Evolutionary conservation across 37 sponge, comb jelly and placozoan species (phyloP).

Genomic region (Diacarnus erythraeanus): DNA sequence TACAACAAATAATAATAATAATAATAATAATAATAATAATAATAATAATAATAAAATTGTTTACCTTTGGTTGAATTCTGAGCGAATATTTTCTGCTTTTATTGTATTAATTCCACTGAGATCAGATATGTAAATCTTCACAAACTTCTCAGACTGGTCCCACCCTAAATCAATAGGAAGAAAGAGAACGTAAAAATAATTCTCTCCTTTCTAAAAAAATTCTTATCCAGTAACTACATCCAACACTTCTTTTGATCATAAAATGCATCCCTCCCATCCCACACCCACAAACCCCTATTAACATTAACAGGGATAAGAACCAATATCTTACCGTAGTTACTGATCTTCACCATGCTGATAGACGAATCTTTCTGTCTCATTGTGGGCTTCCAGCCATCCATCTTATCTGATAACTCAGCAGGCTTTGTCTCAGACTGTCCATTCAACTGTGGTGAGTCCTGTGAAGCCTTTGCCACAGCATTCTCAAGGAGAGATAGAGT

Average conservation of each 20-base stretch:
- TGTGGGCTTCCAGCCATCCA: not conserved
- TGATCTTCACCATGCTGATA: slow-evolving; percentile 29
- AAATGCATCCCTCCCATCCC: too few species aligned
- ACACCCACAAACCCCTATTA: too few species aligned
- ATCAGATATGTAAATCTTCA: slow-evolving; percentile 80
- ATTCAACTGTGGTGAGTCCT: not conserved
- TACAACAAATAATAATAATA: not conserved
- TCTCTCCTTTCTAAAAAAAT: too few species aligned
- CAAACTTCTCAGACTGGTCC: slow-evolving; percentile 86
- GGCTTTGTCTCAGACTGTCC: not conserved
- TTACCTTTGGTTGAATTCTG: slow-evolving; percentile 10
- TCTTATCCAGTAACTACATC: too few species aligned
- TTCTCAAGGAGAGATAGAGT: slow-evolving; percentile 31
- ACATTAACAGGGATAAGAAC: too few species aligned
- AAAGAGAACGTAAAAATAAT: too few species aligned
- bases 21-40: not conserved
- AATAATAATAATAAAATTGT: not conserved
- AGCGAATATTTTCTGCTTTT: slow-evolving; percentile 49
- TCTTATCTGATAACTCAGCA: not conserved
- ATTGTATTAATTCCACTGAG: slow-evolving; percentile 65
- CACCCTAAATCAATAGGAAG: too few species aligned
- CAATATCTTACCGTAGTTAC: slow-evolving; percentile 44
- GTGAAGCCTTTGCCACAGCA: slow-evolving; percentile 14
- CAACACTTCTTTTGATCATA: too few species aligned
- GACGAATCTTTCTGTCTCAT: not conserved